Evolutionary conservation across 1,140 invertebrate genomes (phyloP).

Genomic region (Tetramorium simillimum): DNA sequence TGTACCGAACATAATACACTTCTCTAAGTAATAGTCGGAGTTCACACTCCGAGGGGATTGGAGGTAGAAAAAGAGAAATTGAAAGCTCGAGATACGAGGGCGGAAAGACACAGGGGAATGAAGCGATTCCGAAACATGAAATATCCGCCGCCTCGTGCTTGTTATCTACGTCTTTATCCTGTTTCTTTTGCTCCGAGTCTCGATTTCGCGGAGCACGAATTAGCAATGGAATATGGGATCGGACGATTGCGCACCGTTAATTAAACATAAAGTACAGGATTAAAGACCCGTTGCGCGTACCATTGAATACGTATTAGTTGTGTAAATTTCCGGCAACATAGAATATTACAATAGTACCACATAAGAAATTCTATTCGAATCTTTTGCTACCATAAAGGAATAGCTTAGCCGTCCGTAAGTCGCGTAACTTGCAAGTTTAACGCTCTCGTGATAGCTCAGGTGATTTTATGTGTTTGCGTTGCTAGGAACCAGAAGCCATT

Average conservation of each 20-base stretch:
- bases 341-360: not conserved
- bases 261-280: not conserved
- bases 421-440: slow-evolving; percentile 32
- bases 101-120: slow-evolving; percentile 25
- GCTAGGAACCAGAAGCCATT: slow-evolving; percentile 27
- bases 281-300: not conserved
- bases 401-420: not conserved
- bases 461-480: slow-evolving; percentile 33
- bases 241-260: not conserved
- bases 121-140: slow-evolving; percentile 61
- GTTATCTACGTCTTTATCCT: slow-evolving; percentile 2
- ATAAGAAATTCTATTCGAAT: slow-evolving; percentile 1
- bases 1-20: slow-evolving; percentile 44
- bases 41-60: slow-evolving; percentile 12
- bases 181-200: not conserved
- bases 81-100: not conserved
- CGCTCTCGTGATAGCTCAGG: not conserved
- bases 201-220: slow-evolving; percentile 3
- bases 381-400: not conserved
- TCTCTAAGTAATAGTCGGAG: slow-evolving; percentile 45
- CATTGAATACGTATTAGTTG: not conserved
- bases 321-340: not conserved
- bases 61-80: slow-evolving; percentile 44
- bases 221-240: not conserved
- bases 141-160: not conserved